Evolutionary conservation across 1,140 invertebrate genomes (phyloP).

Genomic region (Drosophila nasuta): DNA sequence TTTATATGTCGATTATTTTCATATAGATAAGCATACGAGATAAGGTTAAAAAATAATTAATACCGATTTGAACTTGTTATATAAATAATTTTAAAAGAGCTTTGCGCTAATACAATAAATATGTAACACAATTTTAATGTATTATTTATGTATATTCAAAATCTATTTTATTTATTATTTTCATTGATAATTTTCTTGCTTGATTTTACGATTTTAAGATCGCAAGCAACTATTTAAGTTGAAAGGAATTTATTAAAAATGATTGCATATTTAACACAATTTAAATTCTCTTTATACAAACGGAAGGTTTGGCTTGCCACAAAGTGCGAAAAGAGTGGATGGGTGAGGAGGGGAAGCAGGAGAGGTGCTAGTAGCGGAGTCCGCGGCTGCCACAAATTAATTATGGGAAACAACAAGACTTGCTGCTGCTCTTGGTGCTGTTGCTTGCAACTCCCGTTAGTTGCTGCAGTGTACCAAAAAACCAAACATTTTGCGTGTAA

Average conservation of each 20-base stretch:
- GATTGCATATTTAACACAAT: neutral
- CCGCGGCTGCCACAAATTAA: slow-evolving; percentile 51
- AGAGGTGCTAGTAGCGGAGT: slow-evolving; percentile 1
- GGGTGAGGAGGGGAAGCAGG: neutral
- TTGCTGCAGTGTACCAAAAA: slow-evolving; percentile 39
- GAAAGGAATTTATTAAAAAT: neutral
- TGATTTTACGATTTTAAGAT: too few relatives aligned
- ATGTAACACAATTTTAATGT: too few relatives aligned
- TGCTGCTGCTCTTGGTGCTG: slow-evolving; percentile 6
- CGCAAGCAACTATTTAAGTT: neutral
- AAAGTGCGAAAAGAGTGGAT: neutral
- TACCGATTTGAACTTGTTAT: too few relatives aligned
- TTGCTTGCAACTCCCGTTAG: slow-evolving; percentile 21
- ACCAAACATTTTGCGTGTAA: slow-evolving; percentile 69
- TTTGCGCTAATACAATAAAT: too few relatives aligned
- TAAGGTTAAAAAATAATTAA: too few relatives aligned
- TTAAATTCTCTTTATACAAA: slow-evolving; percentile 1
- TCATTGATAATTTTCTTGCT: too few relatives aligned
- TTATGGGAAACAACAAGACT: slow-evolving; percentile 61
- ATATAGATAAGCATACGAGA: too few relatives aligned
- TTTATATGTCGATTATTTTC: too few relatives aligned
- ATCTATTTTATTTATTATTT: too few relatives aligned
- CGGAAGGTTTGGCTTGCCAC: neutral
- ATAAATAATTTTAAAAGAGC: too few relatives aligned
- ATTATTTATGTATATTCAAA: too few relatives aligned